A percentile compares a stretch with the other conserved stretches of the same genome.
These are phyloP conservation scores for Odontophorus gujanensis DNA, from an alignment of 2,113 vertebrate species.

Conservation along the genomic window DNA sequence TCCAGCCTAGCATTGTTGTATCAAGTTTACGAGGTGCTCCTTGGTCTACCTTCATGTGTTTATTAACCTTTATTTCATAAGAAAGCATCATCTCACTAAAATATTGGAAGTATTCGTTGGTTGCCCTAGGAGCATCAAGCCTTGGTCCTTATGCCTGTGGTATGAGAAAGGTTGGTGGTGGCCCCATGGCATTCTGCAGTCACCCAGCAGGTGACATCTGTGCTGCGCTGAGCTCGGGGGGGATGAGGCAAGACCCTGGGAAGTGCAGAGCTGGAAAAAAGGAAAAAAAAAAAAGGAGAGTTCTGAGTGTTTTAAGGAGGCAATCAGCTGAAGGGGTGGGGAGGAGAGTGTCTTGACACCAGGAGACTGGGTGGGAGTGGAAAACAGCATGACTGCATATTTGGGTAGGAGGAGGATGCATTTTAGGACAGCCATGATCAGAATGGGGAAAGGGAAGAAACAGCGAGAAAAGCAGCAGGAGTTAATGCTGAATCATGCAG, in stretches of 20 bases:
- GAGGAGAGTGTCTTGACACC: neutral
- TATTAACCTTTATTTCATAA: neutral
- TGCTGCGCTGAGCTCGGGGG: neutral
- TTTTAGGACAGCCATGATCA: neutral
- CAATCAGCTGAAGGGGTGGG: neutral
- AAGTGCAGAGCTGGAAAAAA: neutral
- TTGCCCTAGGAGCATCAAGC: neutral
- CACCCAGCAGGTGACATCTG: conserved; percentile 59
- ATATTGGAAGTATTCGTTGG: neutral
- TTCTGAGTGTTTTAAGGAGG: neutral
- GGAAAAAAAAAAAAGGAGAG: neutral
- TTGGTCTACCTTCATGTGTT: neutral
- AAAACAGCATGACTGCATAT: neutral
- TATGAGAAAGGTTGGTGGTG: fast-evolving
- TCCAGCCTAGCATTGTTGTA: conserved; percentile 26
- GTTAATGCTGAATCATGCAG: neutral
- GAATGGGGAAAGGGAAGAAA: neutral
- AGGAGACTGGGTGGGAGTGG: neutral
- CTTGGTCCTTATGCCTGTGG: neutral
- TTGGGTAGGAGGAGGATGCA: neutral
- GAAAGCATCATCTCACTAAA: neutral
- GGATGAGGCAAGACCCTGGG: neutral
- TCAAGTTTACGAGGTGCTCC: neutral
- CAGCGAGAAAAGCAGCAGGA: neutral
- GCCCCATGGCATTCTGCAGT: neutral